Percentiles rank a stretch among this genome's conserved stretches.
Evolutionary conservation across 2,797 vertebrate genomes (phyloP).

Genomic region (Lophura swinhoii): DNA sequence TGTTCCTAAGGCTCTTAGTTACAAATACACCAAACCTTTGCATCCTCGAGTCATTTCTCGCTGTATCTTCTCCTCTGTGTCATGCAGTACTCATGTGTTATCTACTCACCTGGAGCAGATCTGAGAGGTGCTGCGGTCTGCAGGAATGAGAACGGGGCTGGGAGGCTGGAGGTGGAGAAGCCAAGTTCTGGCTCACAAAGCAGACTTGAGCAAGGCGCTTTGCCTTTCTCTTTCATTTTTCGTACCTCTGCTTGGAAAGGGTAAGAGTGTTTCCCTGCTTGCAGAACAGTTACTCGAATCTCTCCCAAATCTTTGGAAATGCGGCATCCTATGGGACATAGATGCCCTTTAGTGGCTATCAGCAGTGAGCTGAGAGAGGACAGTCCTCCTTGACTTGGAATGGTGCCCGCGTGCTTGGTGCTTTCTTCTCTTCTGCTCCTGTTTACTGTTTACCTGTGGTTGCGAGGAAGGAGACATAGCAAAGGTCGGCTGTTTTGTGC

Average conservation of each 20-base stretch:
- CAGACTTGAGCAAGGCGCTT: background rate
- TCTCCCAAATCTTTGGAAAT: background rate
- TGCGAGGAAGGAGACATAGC: background rate
- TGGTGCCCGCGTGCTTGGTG: background rate
- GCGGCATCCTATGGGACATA: rapidly evolving
- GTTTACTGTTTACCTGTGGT: background rate
- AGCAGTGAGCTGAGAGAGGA: background rate
- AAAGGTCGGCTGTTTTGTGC: background rate
- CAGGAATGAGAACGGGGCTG: constrained; percentile 3
- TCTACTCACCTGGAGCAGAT: background rate
- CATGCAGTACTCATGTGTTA: background rate
- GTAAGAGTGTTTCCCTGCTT: background rate
- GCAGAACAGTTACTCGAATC: background rate
- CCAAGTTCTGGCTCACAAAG: background rate
- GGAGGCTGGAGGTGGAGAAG: background rate
- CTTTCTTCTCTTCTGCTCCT: rapidly evolving
- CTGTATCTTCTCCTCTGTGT: background rate
- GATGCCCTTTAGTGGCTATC: background rate
- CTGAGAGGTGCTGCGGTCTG: background rate
- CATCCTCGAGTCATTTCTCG: constrained; percentile 9
- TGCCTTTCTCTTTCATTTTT: constrained; percentile 25
- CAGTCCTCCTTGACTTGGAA: background rate
- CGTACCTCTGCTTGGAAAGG: background rate
- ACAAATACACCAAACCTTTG: constrained; percentile 24
- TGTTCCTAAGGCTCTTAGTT: background rate